Evolutionary conservation across 2,888 invertebrate species (phyloP), one percentile per base, ranked within the genome.

Genomic region (Paralinhomoeus sp.): DNA sequence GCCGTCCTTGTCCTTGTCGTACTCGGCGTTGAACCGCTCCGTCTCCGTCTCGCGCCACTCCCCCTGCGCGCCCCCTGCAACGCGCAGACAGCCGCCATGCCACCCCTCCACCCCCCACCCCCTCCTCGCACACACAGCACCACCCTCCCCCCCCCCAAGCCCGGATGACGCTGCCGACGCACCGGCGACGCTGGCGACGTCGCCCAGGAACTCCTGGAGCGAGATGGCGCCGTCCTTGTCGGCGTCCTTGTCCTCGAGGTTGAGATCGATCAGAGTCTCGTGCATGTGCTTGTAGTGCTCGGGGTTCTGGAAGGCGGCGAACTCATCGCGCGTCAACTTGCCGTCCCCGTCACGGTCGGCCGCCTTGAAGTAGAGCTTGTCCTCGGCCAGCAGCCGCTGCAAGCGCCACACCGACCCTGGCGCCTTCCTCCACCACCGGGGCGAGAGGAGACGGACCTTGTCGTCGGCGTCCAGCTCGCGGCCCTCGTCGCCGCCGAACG

Each of bases 221-320:
- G 76, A 77, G 44, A 97, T 75, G 47, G 67, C 68, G 0, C 81
- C 82, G 69, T 97, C 87, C 18, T 70, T 69, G 65, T 97, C 75
- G 31, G 55, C 65, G 66, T 97, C 93, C 64, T 81, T 82, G 50
- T 85, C 83, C 2, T 73, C 67, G 55, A 93, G 67, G 0, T 82
- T 79, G 66, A 84, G 82, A 55, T 77, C 51, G 24, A 60, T 53
- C n/a, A 62, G 50, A n/a, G 53, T 52, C 24, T 52, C 54, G 49
- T 65, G 62, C 91, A 93, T 91, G 57, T 74, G 72, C 27, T 75
- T 75, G 64, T 81, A 78, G 63, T 91, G 87, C 66, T 89, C 87
- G 0, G 97, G 93, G 63, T 83, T 84, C 39, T 80, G 76, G 65
- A 91, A 93, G 22, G 78, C 73, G 51, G 78, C 69, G 67, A 82